Conservation (phyloP, 1,140 invertebrate genomes). For the Megathymus violae region DNA sequence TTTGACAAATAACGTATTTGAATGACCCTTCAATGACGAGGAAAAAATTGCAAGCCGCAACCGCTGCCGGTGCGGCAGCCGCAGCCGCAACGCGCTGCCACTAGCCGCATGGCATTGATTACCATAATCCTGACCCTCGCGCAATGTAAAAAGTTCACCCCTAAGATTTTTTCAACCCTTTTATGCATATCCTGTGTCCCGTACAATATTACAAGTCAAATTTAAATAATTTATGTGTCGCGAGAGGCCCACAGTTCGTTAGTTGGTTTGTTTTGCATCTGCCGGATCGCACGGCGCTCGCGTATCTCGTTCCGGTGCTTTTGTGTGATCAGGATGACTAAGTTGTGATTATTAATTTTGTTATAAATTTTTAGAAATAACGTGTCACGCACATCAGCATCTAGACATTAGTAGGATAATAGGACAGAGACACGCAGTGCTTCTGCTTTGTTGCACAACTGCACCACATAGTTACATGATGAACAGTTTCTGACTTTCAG, state of each 20-base stretch:
- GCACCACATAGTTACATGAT: too few relatives aligned
- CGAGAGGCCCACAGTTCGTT: constrained; percentile 58
- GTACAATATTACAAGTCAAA: constrained; percentile 78
- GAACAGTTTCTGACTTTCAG: too few relatives aligned
- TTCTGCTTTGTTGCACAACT: too few relatives aligned
- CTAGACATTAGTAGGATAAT: too few relatives aligned
- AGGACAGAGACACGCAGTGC: too few relatives aligned
- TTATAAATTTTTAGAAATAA: background rate
- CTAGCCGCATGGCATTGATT: constrained; percentile 9
- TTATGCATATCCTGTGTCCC: constrained; percentile 78
- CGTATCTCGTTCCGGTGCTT: background rate
- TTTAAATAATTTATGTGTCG: constrained; percentile 81
- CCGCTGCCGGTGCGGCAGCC: too few relatives aligned
- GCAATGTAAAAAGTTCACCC: constrained; percentile 64
- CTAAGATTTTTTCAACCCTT: constrained; percentile 76
- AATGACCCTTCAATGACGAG: too few relatives aligned
- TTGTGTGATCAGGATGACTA: background rate
- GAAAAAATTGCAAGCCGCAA: background rate
- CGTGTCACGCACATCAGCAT: too few relatives aligned
- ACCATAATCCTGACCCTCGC: constrained; percentile 55
- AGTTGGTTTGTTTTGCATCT: constrained; percentile 71
- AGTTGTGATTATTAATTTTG: background rate
- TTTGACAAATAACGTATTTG: too few relatives aligned
- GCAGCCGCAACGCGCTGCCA: background rate
- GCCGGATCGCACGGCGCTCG: constrained; percentile 40